Base-by-base conservation (phyloP, 2,888 invertebrate species). In the Ctenicera cuprea region DNA sequence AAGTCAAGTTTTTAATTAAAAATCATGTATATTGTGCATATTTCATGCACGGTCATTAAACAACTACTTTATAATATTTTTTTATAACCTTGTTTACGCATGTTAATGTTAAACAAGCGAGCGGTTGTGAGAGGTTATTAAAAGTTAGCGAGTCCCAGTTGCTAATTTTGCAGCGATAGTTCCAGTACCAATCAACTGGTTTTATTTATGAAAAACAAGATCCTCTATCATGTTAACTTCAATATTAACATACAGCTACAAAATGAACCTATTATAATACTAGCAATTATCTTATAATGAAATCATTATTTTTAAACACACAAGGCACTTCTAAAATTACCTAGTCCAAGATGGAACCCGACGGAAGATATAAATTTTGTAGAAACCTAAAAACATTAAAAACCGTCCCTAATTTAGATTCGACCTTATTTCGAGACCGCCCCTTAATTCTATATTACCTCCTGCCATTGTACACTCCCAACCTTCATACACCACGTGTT, bases 361-460 rank as follows among this genome's bases (percentile, higher is more conserved):
- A 70, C 80, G 81, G 81, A 80, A 81, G 80, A 79, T 73, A 80
- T 80, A 82, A 81, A 81, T 81, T 81, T 79, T 76, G 73, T 77
- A 73, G 77, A 76, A 76, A 80, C 78, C 75, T 71, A 78, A 74
- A 79, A 79, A 79, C 76, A 79, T 77, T 77, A 79, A 78, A 81
- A 80, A 80, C 79, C 77, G 79, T 79, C 81, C 81, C 80, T 80
- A 80, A 79, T 80, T 80, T 76, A 77, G 73, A 76, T 75, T 73
- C 76, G 77, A 73, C 77, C 75, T 67, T 68, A 72, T 76, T 69
- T 68, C 66, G 72, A 70, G 69, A 75, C 76, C 79, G 79, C 80
- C 80, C 77, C 75, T 72, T 68, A 72, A 74, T 73, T 67, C 71
- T 75, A 76, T 71, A 79, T 78, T 78, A 77, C 76, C 77, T 75